phyloP scores from a whole-genome alignment of 2,888 invertebrate species.

The Drosophila imparisetae region DNA sequence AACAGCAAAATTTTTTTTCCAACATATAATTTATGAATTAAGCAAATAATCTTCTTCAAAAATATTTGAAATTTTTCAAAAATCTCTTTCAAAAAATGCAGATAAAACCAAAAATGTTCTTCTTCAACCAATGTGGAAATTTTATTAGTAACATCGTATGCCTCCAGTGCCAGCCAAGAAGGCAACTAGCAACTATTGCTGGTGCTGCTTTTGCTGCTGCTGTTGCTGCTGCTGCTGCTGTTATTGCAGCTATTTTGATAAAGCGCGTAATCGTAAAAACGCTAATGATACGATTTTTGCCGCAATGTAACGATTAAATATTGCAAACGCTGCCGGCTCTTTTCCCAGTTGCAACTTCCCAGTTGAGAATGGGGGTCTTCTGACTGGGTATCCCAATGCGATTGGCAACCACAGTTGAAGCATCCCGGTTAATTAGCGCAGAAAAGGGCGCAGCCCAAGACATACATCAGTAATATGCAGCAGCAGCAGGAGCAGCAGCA shows the following conservation, averaged over 20 bases:
- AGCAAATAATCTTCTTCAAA: not conserved
- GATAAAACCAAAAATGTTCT: not conserved
- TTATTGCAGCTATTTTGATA: constrained; percentile 68
- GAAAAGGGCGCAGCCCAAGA: constrained; percentile 76
- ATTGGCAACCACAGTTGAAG: constrained; percentile 18
- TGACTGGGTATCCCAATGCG: constrained; percentile 23
- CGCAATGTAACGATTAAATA: constrained; percentile 78
- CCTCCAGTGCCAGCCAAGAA: constrained; percentile 11
- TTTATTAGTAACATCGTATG: constrained; percentile 14
- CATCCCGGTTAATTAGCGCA: constrained; percentile 67
- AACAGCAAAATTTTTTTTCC: not conserved
- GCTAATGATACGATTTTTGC: constrained; percentile 80
- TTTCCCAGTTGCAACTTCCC: constrained; percentile 6
- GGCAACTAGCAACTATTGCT: constrained; percentile 22
- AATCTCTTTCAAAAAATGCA: not conserved
- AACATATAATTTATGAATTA: not conserved
- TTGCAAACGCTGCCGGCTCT: constrained; percentile 62
- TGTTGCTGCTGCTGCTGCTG: constrained; percentile 9
- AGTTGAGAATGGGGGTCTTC: constrained; percentile 30
- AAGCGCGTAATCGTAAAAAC: constrained; percentile 80
- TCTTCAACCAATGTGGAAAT: constrained; percentile 9
- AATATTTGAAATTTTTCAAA: not conserved
- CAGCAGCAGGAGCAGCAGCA: constrained; percentile 22
- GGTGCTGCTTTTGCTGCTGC: constrained; percentile 21
- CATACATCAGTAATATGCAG: constrained; percentile 63